Evolutionary conservation across 1,140 invertebrate genomes (phyloP).

Genomic region (Galleria mellonella): DNA sequence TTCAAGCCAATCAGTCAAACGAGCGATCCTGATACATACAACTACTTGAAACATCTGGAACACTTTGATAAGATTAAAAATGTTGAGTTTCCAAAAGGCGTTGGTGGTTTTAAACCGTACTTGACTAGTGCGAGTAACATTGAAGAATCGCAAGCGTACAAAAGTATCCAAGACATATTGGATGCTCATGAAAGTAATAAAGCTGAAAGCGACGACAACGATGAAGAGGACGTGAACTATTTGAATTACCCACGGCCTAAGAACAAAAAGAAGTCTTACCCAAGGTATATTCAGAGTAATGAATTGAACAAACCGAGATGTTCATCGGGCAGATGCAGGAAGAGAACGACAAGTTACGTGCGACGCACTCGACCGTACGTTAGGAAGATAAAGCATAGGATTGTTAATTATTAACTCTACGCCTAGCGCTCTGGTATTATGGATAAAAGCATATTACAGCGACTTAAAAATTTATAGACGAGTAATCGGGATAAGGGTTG

Average conservation of each 20-base stretch:
- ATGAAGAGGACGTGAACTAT: not conserved
- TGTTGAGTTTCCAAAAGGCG: conserved; percentile 17
- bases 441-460: too few relatives aligned
- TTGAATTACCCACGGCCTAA: conserved; percentile 1
- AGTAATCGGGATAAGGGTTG: too few relatives aligned
- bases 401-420: conserved; percentile 9
- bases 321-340: conserved; percentile 34
- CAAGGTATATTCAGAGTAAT: conserved; percentile 3
- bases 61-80: conserved; percentile 26
- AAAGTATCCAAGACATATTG: conserved; percentile 54
- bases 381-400: conserved; percentile 29
- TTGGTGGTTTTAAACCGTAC: conserved; percentile 30
- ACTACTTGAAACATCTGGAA: conserved; percentile 50
- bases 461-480: too few relatives aligned
- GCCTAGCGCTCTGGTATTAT: too few relatives aligned
- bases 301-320: conserved; percentile 20
- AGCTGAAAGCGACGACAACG: conserved; percentile 7
- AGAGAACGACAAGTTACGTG: conserved; percentile 16
- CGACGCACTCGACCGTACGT: conserved; percentile 32
- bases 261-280: conserved; percentile 12
- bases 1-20: conserved; percentile 42
- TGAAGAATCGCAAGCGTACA: conserved; percentile 44
- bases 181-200: conserved; percentile 52
- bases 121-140: conserved; percentile 11
- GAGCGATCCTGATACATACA: conserved; percentile 46